Base-by-base conservation (phyloP, 2,113 vertebrate genomes). In the Oncorhynchus nerka region DNA sequence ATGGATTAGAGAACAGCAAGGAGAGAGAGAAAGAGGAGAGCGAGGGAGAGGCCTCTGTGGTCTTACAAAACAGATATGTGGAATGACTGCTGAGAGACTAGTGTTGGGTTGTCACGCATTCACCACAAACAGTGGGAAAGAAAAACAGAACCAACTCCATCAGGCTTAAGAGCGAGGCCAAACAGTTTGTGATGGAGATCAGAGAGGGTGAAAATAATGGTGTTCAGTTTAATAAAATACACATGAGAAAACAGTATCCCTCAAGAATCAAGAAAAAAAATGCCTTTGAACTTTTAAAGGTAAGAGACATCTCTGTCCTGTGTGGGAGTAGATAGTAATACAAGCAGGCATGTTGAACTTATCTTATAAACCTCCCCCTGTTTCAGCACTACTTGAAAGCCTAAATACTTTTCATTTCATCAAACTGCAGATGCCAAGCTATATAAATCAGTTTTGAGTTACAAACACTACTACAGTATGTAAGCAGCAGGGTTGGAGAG, bases 141-240 rank as follows among this genome's bases (percentile, higher is more conserved):
- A 5, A 77, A 73, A 79, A 86, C 39, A 32, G 74, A 86, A 83
- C 59, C 78, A 77, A 73, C 71, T 72, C 77, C 30, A 79, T 75
- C 68, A 78, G 83, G 83, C 80, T 81, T 8, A 82, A 78, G 32
- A 72, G 39, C 39, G 39, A 45, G 9, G 9, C 77, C 84, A 85
- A 74, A 82, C 70, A 71, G 71, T 82, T 74, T 86, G 71, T 30
- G 75, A 48, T 9, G 77, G 82, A 81, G 64, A 82, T 85, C 79
- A 83, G 81, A 79, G 79, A 85, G 81, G 79, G 81, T 76, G 65
- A 86, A 86, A 80, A 72, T 45, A 71, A 57, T 68, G 48, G 68
- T 13, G 66, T 39, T n/a, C 13, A 13, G 6, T 28, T 34, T 68
- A 84, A 87, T 84, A 82, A 73, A 83, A 84, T 80, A 86, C 79